These are phyloP conservation scores for Lymantria monacha DNA, from an alignment of 2,888 invertebrate species.

Conservation along the genomic window DNA sequence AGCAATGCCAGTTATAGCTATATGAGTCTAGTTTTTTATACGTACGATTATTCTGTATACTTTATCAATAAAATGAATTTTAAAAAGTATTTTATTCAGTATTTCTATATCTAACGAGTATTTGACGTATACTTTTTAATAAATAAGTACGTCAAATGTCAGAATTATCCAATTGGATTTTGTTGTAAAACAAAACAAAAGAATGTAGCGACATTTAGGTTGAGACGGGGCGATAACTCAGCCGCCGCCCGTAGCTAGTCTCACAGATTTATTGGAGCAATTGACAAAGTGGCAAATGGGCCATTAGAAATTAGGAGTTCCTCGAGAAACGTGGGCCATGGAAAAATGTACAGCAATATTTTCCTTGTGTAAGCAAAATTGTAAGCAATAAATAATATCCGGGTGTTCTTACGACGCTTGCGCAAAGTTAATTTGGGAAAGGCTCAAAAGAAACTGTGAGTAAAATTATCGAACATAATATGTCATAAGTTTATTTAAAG, in stretches of 20 bases:
- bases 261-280: constrained; percentile 79
- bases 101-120: not conserved
- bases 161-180: constrained; percentile 18
- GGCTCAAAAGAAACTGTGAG: constrained; percentile 24
- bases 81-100: not conserved
- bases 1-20: constrained; percentile 29
- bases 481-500: constrained; percentile 8
- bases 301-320: constrained; percentile 81
- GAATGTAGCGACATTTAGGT: constrained; percentile 68
- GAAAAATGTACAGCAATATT: constrained; percentile 76
- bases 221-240: constrained; percentile 72
- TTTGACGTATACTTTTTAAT: not conserved
- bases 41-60: constrained; percentile 24
- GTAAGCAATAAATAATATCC: constrained; percentile 72
- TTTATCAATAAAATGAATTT: constrained; percentile 20
- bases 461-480: constrained; percentile 1
- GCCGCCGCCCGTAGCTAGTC: constrained; percentile 50
- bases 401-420: constrained; percentile 32
- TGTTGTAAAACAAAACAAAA: constrained; percentile 59
- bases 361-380: constrained; percentile 72
- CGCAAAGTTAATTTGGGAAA: constrained; percentile 36
- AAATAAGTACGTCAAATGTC: constrained; percentile 16
- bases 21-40: constrained; percentile 29
- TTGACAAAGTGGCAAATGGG: constrained; percentile 83
- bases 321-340: constrained; percentile 52